Percentiles rank a stretch among this genome's conserved stretches.
Evolutionary conservation across 2,113 vertebrate genomes (phyloP).

Genomic region (Gnathonemus longibarbis): DNA sequence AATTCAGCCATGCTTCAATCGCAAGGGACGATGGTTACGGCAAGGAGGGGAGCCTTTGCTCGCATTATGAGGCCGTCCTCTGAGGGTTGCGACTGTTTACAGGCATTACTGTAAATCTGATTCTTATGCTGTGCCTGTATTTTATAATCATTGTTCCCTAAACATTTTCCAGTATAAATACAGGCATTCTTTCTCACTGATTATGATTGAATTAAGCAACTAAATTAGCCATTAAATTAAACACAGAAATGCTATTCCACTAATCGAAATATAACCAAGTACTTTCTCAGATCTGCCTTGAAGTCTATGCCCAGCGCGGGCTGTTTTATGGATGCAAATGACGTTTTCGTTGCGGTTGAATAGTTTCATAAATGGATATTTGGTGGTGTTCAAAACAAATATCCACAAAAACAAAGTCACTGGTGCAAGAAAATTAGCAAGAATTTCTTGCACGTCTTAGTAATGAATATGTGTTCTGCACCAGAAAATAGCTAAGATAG

Average conservation of each 20-base stretch:
- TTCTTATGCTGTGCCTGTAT: background rate
- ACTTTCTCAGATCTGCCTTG: background rate
- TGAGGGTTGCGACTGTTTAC: background rate
- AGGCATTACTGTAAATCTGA: background rate
- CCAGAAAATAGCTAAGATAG: background rate
- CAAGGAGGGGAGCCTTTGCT: background rate
- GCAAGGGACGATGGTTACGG: background rate
- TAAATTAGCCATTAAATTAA: conserved; percentile 11
- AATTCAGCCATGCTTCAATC: background rate
- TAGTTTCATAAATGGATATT: conserved; percentile 6
- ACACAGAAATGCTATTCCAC: background rate
- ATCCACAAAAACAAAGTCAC: conserved; percentile 1
- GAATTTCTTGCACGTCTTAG: background rate
- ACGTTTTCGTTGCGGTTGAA: background rate
- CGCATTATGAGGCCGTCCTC: background rate
- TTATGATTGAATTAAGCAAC: background rate
- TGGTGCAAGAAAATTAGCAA: background rate
- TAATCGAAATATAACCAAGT: background rate
- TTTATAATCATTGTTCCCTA: background rate
- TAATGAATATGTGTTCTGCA: conserved; percentile 1
- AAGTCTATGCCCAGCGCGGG: background rate
- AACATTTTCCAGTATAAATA: background rate
- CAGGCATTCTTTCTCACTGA: background rate
- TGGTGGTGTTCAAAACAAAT: background rate
- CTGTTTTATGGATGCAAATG: background rate